Percentiles rank a stretch among this genome's conserved stretches.
Conservation (phyloP, 2,113 vertebrate species). For the Mohoua ochrocephala region DNA sequence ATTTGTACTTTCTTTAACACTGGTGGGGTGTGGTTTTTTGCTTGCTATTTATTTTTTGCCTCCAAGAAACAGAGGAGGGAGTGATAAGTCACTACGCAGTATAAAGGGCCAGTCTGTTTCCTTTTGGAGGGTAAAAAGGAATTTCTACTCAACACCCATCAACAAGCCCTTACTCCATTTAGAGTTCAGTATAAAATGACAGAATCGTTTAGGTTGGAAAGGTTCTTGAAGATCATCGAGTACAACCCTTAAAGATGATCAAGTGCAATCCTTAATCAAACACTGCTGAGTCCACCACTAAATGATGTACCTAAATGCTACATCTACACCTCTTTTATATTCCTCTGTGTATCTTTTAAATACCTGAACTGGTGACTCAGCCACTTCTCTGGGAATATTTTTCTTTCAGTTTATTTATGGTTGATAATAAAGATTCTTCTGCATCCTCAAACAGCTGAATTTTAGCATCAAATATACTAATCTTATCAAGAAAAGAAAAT, state of each 20-base stretch:
- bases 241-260: too few species aligned
- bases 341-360: not conserved
- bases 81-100: not conserved
- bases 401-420: not conserved
- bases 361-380: not conserved
- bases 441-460: not conserved
- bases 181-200: not conserved
- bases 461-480: not conserved
- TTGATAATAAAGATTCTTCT: not conserved
- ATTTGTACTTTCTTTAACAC: not conserved
- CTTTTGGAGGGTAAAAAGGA: not conserved
- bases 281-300: not conserved
- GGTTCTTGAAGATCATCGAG: not conserved
- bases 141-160: not conserved
- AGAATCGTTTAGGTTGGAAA: not conserved
- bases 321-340: not conserved
- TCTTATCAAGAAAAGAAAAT: not conserved
- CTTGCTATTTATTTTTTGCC: not conserved
- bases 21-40: not conserved
- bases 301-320: not conserved
- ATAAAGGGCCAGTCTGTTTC: not conserved
- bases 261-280: not conserved
- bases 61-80: not conserved
- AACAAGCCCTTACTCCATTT: not conserved
- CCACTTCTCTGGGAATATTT: not conserved